Conservation (phyloP, 2,113 vertebrate genomes). For the Ctenodactylus gundi region DNA sequence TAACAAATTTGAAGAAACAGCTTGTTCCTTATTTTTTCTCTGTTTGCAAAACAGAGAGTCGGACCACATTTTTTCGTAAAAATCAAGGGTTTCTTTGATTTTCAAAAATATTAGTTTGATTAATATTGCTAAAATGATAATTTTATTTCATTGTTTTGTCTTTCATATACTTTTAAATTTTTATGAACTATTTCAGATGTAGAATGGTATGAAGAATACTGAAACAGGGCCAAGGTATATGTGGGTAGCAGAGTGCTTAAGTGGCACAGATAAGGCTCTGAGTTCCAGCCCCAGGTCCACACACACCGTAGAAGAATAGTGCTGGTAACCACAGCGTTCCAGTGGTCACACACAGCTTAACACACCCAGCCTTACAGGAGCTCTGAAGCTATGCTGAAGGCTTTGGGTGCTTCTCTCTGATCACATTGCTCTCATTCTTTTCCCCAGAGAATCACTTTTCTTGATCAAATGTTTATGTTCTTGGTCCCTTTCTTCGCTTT, state of each 20-base stretch:
- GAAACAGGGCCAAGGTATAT: neutral
- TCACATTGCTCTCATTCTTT: neutral
- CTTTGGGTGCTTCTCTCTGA: neutral
- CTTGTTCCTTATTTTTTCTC: neutral
- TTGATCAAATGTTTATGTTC: neutral
- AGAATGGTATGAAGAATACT: neutral
- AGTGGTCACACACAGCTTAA: neutral
- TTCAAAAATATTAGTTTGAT: neutral
- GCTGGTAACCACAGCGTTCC: neutral
- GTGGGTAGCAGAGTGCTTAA: neutral
- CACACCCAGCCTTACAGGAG: neutral
- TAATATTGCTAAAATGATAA: neutral
- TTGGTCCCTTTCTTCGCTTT: neutral
- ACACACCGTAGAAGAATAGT: neutral
- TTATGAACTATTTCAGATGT: neutral
- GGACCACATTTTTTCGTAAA: conserved; percentile 4
- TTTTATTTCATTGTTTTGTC: neutral
- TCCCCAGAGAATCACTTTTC: neutral
- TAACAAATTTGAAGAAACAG: neutral
- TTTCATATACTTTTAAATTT: neutral
- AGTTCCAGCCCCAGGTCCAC: neutral
- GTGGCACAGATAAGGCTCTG: neutral
- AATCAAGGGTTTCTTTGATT: neutral
- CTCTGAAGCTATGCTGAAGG: too few species aligned
- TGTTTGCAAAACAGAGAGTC: neutral